Percentiles rank a stretch among this genome's conserved stretches.
Evolutionary conservation across 2,113 vertebrate species (phyloP).

Genomic region (Macquaria australasica): DNA sequence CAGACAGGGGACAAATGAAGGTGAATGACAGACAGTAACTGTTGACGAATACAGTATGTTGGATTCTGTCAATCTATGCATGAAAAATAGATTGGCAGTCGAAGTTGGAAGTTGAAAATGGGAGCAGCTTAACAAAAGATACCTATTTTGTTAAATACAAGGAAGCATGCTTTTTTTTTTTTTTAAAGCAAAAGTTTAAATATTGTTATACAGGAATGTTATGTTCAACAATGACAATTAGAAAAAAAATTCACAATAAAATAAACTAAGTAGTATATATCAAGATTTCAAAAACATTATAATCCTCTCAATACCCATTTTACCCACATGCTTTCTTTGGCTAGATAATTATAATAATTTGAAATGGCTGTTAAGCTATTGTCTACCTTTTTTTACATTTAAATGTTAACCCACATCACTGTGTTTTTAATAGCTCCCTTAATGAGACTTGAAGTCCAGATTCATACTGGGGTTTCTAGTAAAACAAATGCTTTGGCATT

Average conservation of each 20-base stretch:
- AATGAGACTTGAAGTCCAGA: constrained; percentile 17
- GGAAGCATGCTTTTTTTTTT: neutral
- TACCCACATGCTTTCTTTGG: neutral
- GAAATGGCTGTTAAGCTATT: neutral
- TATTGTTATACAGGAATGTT: neutral
- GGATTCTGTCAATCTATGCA: neutral
- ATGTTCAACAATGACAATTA: neutral
- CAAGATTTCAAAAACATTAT: neutral
- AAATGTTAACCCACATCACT: neutral
- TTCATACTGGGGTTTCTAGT: neutral
- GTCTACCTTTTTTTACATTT: neutral
- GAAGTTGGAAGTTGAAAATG: neutral
- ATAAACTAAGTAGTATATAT: neutral
- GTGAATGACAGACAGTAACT: neutral
- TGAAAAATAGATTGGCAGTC: neutral
- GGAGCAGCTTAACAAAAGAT: neutral
- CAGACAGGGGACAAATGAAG: neutral
- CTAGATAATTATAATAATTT: neutral
- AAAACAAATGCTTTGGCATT: constrained; percentile 26
- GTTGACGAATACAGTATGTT: neutral
- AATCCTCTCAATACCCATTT: neutral
- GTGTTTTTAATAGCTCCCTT: neutral
- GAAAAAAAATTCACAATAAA: neutral
- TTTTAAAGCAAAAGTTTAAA: neutral
- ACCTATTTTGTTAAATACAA: neutral